Evolutionary conservation across 2,113 vertebrate species (phyloP), one percentile per base, ranked within the genome.

Genomic region (Leucopsar rothschildi): DNA sequence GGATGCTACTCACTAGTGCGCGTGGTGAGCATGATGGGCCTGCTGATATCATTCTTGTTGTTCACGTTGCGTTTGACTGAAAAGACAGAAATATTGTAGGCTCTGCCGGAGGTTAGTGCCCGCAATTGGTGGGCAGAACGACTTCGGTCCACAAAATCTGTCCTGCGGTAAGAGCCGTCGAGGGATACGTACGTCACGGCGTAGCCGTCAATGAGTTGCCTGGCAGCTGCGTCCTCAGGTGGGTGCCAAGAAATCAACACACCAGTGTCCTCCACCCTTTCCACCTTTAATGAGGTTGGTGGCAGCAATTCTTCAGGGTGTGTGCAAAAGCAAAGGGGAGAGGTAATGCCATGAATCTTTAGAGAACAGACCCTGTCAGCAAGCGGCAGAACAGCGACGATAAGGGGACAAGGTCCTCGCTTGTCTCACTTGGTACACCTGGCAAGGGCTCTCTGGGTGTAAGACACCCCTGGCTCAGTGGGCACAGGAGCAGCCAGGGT

Each of bases 41-140:
- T 98, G 97, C 99, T 99, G 97, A 99, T 98, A 97, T 99, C 99
- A 18, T 99, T 99, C 95, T 97, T 97, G 98, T 98, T 98, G 98
- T 99, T 98, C 96, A 97, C 84, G 93, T 99, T 99, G 89, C 99
- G 98, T 94, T 99, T 99, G 98, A 99, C 98, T 15, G 99, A 99
- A 98, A 99, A 98, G 93, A 99, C 98, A 22, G 99, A 99, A 98
- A 99, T 99, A 97, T 99, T 99, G 98, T 99, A 99, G 82, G 99
- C 98, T 78, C 98, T 97, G 86, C 99, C 99, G 0, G 99, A 98
- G 37, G 96, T 97, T 87, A 99, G 98, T 80, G 98, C 98, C 90
- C 97, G 98, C 88, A 99, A 98, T 93, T 99, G 98, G 91, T 99
- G 99, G 49, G 98, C 96, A 68, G 98, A 98, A 95, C 98, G 98